These are phyloP conservation scores for Prosopocoilus inquinatus DNA, from an alignment of 2,888 invertebrate species.

Conservation along the genomic window DNA sequence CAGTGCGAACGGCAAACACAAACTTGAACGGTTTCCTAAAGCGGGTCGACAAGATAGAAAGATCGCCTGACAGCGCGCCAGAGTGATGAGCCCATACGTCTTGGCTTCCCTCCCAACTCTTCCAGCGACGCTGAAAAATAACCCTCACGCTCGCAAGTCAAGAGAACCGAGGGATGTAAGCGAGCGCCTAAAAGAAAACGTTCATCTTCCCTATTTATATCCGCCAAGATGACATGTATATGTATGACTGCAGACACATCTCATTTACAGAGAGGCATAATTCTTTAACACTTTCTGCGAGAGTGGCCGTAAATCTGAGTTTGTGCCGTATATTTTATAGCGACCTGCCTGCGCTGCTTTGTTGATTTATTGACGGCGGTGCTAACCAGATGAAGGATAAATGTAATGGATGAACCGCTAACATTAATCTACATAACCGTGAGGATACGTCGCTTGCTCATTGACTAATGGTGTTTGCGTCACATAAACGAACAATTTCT, in stretches of 20 bases:
- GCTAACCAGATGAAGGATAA: conserved; percentile 45
- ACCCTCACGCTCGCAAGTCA: conserved; percentile 44
- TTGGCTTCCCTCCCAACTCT: conserved; percentile 41
- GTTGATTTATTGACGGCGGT: conserved; percentile 44
- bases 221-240: conserved; percentile 48
- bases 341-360: conserved; percentile 34
- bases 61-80: conserved; percentile 47
- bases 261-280: conserved; percentile 56
- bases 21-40: conserved; percentile 44
- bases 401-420: conserved; percentile 44
- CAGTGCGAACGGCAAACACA: conserved; percentile 47
- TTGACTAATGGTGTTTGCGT: conserved; percentile 20
- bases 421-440: conserved; percentile 29
- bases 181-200: conserved; percentile 42
- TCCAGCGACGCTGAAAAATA: conserved; percentile 46
- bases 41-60: conserved; percentile 47
- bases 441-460: conserved; percentile 9
- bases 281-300: conserved; percentile 55
- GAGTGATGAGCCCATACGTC: conserved; percentile 52
- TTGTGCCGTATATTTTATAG: conserved; percentile 45
- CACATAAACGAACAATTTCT: conserved; percentile 16
- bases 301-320: conserved; percentile 50
- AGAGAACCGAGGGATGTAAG: conserved; percentile 36
- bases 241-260: conserved; percentile 53
- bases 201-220: conserved; percentile 50